Evolutionary conservation across 2,888 invertebrate species (phyloP).

Genomic region (Tolmerus cingulatus): DNA sequence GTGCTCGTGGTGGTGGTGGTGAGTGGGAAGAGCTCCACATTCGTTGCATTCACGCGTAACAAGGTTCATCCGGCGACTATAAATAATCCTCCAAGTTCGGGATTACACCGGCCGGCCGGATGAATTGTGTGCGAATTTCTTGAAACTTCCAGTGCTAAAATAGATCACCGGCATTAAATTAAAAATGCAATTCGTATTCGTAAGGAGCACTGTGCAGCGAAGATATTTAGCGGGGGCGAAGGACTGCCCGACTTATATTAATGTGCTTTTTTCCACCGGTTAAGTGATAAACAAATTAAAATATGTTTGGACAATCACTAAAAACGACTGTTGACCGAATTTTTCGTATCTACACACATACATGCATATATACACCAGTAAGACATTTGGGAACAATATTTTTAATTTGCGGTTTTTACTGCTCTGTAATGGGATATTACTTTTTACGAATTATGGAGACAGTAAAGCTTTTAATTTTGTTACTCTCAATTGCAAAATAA

Average conservation of each 20-base stretch:
- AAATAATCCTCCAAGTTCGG: slow-evolving; percentile 13
- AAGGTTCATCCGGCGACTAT: background rate
- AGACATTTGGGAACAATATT: background rate
- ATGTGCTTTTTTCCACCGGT: background rate
- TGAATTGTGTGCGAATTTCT: slow-evolving; percentile 29
- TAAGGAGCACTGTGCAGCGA: background rate
- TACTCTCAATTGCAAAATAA: background rate
- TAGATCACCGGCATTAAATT: background rate
- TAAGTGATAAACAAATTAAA: background rate
- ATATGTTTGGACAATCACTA: background rate
- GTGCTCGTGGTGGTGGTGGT: background rate
- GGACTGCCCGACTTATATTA: background rate
- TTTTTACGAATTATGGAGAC: background rate
- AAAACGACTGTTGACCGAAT: background rate
- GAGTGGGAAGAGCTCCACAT: slow-evolving; percentile 4
- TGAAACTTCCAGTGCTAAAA: background rate
- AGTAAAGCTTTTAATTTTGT: background rate
- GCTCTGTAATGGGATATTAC: background rate
- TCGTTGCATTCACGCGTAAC: slow-evolving; percentile 10
- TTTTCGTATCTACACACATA: background rate
- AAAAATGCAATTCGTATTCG: background rate
- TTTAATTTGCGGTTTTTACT: background rate
- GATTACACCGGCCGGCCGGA: background rate
- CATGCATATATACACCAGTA: background rate
- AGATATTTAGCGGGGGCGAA: background rate